Evolutionary conservation across 2,113 vertebrate genomes (phyloP), one percentile per base, ranked within the genome.

Genomic region (Alethe diademata): DNA sequence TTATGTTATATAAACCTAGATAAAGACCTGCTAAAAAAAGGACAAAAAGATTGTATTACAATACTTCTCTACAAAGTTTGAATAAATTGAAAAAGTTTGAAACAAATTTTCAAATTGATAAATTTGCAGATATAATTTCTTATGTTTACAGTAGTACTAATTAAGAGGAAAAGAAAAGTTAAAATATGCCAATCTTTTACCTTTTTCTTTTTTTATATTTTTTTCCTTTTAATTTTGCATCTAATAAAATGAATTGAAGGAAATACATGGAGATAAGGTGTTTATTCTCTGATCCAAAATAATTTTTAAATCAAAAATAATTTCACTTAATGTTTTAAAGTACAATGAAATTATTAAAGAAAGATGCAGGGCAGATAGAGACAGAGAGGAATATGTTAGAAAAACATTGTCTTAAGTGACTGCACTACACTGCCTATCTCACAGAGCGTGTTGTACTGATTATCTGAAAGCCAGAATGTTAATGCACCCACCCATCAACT

Each of bases 111-210:
- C 6, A 26, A 65, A 69, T 23, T 2, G 6, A n/a, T 40, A 74
- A 18, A 42, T 65, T 23, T 64, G 1, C 6, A 36, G 18, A 23
- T 50, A 7, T n/a, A 0, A 13, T 57, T 76, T 43, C 26, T 45
- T 65, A 36, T 40, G 35, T 73, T 87, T 54, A 43, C 4, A 11
- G 3, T 24, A 45, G 2, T 3, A 45, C 0, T 33, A 7, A 48
- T 29, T 87, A 4, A 74, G 14, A 4, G 66, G 57, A 43, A 61
- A 42, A 47, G 35, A 35, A 47, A 47, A 12, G 3, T 25, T 43
- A 5, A 45, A 60, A 26, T 1, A 8, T 36, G 38, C 31, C 0
- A 3, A 2, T 15, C 11, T 5, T 42, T 24, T 1, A 13, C 19
- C 4, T 9, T 25, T 42, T 38, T 6, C 11, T 47, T 14, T 29